Evolutionary conservation across 2,113 vertebrate species (phyloP), one percentile per base, ranked within the genome.

Genomic region (Takifugu bimaculatus): DNA sequence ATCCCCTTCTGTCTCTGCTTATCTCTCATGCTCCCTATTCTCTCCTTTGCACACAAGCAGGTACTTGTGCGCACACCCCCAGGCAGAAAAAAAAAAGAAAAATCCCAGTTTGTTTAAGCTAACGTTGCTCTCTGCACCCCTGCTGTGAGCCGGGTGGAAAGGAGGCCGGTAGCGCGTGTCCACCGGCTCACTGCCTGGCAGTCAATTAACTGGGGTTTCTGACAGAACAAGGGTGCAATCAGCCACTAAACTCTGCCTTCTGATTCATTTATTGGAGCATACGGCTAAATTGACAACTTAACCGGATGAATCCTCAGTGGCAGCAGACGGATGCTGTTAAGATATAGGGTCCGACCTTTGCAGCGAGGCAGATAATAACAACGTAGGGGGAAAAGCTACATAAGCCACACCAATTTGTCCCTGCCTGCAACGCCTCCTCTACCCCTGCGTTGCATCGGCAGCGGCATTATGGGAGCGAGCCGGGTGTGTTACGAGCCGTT

Each of bases 191-290:
- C 77, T 84, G 82, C 84, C 84, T 75, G 54, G 65, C 54, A 87
- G 80, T 88, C 77, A 82, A 86, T 87, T 89, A 87, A 83, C 58
- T 57, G 35, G 50, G 70, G 74, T 74, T 76, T 82, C 79, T 81
- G 78, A 86, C 70, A 87, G 81, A 86, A 88, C 83, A 87, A 77
- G 85, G 69, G 45, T 26, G 47, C 84, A 82, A 89, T 88, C 87
- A 82, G 79, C 74, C 48, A 54, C 74, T 73, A 77, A 83, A 69
- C 70, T 76, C 64, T 63, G 74, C 75, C 59, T 84, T 72, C 68
- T 76, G 78, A 85, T 65, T 82, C 83, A 77, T 83, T 76, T 77
- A 72, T 85, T 84, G 80, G 77, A 68, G 68, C 65, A 52, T 49
- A 64, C 74, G 54, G 65, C 60, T 70, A 81, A 89, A 88, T 82